Evolutionary conservation across 2,113 vertebrate genomes (phyloP), one percentile per base, ranked within the genome.

Genomic region (Pao palembangensis): DNA sequence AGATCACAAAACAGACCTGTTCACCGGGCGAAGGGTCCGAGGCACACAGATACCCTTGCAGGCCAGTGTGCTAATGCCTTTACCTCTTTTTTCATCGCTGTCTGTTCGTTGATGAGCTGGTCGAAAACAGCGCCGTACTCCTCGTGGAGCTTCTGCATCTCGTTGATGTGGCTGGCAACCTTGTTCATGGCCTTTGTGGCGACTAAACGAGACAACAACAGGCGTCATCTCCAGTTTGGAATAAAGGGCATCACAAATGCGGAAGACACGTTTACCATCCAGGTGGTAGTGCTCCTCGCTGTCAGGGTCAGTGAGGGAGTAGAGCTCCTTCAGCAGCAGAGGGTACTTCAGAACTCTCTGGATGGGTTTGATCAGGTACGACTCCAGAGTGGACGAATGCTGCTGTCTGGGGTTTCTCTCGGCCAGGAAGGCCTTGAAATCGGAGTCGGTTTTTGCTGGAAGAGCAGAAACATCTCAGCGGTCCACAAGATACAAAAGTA

Each of bases 151-250:
- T 99, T 99, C 85, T 99, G 97, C 97, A 99, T 98, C 73, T 99
- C 97, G 5, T 99, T 99, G 63, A 99, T 99, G 75, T 99, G 97
- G 83, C 97, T 98, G 8, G 96, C 97, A 10, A 99, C 97, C 85
- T 98, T 98, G 87, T 98, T 98, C 97, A 99, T 99, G 21, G 97
- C 95, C 86, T 95, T 98, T 87, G 96, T 94, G 52, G 97, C 97
- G 91, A 98, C 97, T 99, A 66, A 3, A 80, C 4, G 4, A 48
- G 44, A 16, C 58, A 31, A 80, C 14, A 31, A 54, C 4, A 41
- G 14, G 16, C 16, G 48, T 56, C 14, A 72, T 28, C 23, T 52
- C 16, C 51, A 52, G 21, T 15, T 52, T 14, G 8, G 0, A 2
- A 3, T 18, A 5, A 18, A 49, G 47, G 13, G 17, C 4, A 18